Base-by-base conservation (phyloP, 37 sponge, comb jelly and placozoan genomes). In the Dysidea cf. avara region DNA sequence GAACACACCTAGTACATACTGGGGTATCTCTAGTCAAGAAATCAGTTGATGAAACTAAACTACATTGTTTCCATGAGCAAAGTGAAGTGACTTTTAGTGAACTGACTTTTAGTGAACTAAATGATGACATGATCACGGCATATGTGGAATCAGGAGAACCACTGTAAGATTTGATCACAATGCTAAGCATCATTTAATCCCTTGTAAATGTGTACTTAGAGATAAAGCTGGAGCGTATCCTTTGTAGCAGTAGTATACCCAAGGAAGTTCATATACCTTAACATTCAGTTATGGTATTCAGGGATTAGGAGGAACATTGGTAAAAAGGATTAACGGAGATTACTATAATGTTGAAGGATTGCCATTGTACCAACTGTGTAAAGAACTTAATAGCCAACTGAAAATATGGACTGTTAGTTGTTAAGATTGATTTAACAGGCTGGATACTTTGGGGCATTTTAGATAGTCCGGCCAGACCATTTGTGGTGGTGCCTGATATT, bases 311-410 rank as follows among this genome's bases (percentile, higher is more conserved):
- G 89, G 83, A 17, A 87, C 94, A 37, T 62, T 96, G 50, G 81
- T 96, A 16, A 69, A 46, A 30, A 69, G 81, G 11, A 81, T 96
- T 30, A 24, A 52, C 37, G 96, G 96, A 34, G 96, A 96, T 70
- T 96, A 80, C 40, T 92, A 62, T 76, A 96, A 92, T 67, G 96
- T 96, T 39, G 90, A 85, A 7, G 96, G 96, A 53, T 83, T 96
- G 2, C 96, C 96, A 3, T 68, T 96, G 5, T 82, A 96, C 54
- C 66, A 50, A 46, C 58, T 90, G 24, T 87, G 92, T 38, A 29
- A 29, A 5, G 84, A 90, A 69, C 60, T 95, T 9, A 26, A 76
- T 36, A 53, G 29, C n/a, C 46, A 84, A 17, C 58, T 86, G 62
- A 22, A 64, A 17, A 69, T 56, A 14, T 56, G 29, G 29, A 56